These are phyloP conservation scores for Antheraea assamensis DNA, from an alignment of 2,888 invertebrate genomes.

Conservation along the genomic window DNA sequence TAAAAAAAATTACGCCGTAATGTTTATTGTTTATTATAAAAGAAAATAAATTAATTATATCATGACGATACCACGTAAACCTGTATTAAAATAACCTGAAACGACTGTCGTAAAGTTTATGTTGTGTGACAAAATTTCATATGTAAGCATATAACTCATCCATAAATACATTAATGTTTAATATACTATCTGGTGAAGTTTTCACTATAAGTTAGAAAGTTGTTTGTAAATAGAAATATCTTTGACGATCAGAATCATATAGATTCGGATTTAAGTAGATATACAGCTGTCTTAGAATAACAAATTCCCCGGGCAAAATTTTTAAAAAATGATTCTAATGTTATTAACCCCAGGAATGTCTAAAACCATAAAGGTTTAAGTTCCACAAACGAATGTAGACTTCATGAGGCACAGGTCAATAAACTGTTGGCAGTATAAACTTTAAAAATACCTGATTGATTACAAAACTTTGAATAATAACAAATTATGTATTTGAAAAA, in stretches of 20 bases:
- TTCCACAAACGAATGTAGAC: too few relatives aligned
- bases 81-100: neutral
- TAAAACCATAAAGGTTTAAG: too few relatives aligned
- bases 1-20: too few relatives aligned
- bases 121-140: neutral
- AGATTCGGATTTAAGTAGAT: neutral
- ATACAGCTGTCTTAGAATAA: neutral
- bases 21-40: neutral
- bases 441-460: too few relatives aligned
- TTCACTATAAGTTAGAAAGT: neutral
- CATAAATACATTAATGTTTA: neutral
- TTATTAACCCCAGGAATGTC: too few relatives aligned
- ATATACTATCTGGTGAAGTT: neutral
- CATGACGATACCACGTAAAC: neutral
- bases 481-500: too few relatives aligned
- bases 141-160: conserved; percentile 9
- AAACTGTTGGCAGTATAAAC: too few relatives aligned
- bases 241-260: neutral
- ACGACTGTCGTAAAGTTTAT: neutral
- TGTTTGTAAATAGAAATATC: neutral
- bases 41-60: neutral
- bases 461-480: too few relatives aligned
- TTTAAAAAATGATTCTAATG: neutral
- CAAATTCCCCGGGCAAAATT: neutral
- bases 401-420: too few relatives aligned